phyloP scores from a whole-genome alignment of 2,888 invertebrate genomes.

The Trissolcus japonicus region DNA sequence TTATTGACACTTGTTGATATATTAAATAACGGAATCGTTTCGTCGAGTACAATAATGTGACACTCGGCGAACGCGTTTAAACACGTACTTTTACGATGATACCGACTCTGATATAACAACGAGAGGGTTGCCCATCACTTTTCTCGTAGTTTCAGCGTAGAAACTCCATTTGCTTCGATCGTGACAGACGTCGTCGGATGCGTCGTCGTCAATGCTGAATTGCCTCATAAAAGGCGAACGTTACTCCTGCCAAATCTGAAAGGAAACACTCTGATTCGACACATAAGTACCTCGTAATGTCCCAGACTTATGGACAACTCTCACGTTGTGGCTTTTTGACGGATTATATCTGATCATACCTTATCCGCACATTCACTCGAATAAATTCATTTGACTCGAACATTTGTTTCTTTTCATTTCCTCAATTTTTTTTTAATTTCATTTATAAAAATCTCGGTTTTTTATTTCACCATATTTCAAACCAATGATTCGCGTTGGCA shows the following conservation, averaged over 20 bases:
- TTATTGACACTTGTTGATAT: constrained; percentile 30
- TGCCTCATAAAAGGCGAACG: constrained; percentile 53
- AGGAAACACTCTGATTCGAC: constrained; percentile 39
- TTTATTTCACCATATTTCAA: too few species aligned
- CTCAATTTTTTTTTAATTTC: too few species aligned
- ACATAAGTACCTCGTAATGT: constrained; percentile 25
- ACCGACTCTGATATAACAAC: constrained; percentile 27
- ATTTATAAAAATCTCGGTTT: too few species aligned
- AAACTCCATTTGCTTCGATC: constrained; percentile 49
- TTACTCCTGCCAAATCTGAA: constrained; percentile 45
- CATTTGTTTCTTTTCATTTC: too few species aligned
- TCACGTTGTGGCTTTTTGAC: constrained; percentile 3
- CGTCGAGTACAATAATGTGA: constrained; percentile 28
- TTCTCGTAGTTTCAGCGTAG: constrained; percentile 37
- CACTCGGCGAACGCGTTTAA: constrained; percentile 23
- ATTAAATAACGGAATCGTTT: constrained; percentile 29
- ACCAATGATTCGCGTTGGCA: too few species aligned
- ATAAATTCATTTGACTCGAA: too few species aligned
- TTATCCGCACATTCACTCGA: neutral
- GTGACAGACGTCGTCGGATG: constrained; percentile 39
- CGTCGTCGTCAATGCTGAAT: constrained; percentile 49
- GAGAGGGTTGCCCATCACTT: constrained; percentile 19
- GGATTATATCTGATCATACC: constrained; percentile 10
- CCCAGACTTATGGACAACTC: constrained; percentile 32
- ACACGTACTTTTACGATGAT: constrained; percentile 43